Conservation (phyloP, 2,888 invertebrate species). For the Portevinia maculata region DNA sequence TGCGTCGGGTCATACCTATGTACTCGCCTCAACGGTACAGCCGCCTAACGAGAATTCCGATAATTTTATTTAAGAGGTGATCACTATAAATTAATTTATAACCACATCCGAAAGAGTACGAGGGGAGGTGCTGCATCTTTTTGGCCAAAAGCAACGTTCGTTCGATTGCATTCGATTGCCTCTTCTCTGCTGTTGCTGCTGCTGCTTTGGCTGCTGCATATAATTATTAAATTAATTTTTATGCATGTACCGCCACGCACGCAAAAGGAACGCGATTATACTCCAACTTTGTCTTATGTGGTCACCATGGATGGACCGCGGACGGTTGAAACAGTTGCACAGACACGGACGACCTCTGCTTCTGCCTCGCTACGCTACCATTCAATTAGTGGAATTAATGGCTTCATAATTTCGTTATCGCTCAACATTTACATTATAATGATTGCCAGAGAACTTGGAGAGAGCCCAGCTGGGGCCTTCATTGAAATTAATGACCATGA, state of each 20-base stretch:
- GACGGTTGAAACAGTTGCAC: slow-evolving; percentile 12
- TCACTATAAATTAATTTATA: slow-evolving; percentile 61
- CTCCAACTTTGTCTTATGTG: slow-evolving; percentile 43
- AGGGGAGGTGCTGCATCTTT: slow-evolving; percentile 21
- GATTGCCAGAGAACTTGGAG: slow-evolving; percentile 45
- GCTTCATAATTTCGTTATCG: slow-evolving; percentile 72
- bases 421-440: slow-evolving; percentile 66
- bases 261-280: slow-evolving; percentile 27
- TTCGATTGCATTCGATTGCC: slow-evolving; percentile 36
- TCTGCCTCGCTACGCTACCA: slow-evolving; percentile 52
- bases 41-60: slow-evolving; percentile 36
- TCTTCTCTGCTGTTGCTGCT: slow-evolving; percentile 10
- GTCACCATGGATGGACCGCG: slow-evolving; percentile 23
- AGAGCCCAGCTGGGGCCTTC: slow-evolving; percentile 62
- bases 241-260: slow-evolving; percentile 30
- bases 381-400: slow-evolving; percentile 71
- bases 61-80: slow-evolving; percentile 62
- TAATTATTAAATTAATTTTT: slow-evolving; percentile 65
- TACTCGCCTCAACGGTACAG: neutral
- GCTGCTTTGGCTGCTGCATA: slow-evolving; percentile 15
- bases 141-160: slow-evolving; percentile 14
- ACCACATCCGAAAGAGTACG: slow-evolving; percentile 18
- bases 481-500: slow-evolving; percentile 70
- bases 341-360: slow-evolving; percentile 32
- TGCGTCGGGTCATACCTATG: slow-evolving; percentile 8